Conservation (phyloP, 2,797 vertebrate species). For the Clangula hyemalis region DNA sequence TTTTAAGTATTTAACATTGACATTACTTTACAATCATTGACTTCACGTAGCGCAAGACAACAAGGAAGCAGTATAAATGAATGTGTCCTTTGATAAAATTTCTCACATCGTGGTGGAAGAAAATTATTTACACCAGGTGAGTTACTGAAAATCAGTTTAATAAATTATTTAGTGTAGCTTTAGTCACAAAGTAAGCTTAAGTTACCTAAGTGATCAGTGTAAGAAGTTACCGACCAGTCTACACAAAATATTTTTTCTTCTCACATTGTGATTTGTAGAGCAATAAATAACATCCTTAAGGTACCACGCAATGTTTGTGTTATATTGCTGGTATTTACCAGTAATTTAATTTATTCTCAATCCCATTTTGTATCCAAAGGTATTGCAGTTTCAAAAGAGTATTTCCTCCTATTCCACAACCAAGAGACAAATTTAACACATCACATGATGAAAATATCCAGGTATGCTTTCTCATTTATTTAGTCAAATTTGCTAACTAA, state of each 20-base stretch:
- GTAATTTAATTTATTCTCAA: neutral
- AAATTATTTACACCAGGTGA: neutral
- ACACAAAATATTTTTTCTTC: neutral
- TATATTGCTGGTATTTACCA: neutral
- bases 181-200: neutral
- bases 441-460: neutral
- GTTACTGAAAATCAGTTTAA: neutral
- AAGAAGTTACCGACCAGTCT: neutral
- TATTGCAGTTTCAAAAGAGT: conserved; percentile 11
- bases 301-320: neutral
- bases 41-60: neutral
- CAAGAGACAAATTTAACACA: conserved; percentile 28
- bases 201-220: neutral
- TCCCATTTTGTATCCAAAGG: conserved; percentile 36
- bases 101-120: neutral
- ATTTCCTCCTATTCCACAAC: conserved; percentile 58
- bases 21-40: neutral
- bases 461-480: conserved; percentile 17
- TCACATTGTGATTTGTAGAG: neutral
- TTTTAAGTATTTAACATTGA: neutral
- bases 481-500: neutral
- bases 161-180: neutral
- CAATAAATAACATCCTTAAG: neutral
- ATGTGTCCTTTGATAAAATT: neutral
- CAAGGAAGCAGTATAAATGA: neutral